These are phyloP conservation scores for Hystrix cristata DNA, from an alignment of 2,113 vertebrate genomes.

Conservation along the genomic window DNA sequence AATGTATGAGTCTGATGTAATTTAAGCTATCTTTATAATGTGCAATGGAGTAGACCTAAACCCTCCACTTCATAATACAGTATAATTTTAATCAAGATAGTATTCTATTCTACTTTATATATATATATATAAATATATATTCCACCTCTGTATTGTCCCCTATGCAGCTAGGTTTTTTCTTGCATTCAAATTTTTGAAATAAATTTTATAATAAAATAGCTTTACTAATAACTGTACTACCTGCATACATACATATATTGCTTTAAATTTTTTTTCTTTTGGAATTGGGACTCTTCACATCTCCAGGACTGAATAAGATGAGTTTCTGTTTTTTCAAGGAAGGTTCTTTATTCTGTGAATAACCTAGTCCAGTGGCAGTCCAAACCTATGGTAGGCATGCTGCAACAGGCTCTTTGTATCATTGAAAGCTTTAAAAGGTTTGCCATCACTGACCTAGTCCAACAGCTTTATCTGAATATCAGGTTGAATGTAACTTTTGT, in stretches of 20 bases:
- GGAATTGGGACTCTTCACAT: background rate
- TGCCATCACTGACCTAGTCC: background rate
- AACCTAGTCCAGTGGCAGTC: background rate
- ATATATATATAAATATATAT: background rate
- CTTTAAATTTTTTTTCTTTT: background rate
- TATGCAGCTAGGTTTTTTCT: too few relatives aligned
- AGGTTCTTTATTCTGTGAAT: background rate
- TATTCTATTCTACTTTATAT: background rate
- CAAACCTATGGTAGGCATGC: background rate
- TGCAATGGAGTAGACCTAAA: background rate
- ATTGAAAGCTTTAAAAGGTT: background rate
- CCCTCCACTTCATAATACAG: background rate
- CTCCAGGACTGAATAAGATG: background rate
- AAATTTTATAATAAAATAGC: background rate
- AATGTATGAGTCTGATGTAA: background rate
- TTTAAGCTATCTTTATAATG: background rate
- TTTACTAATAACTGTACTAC: background rate
- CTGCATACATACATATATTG: background rate
- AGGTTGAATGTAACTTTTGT: background rate
- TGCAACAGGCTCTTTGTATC: background rate
- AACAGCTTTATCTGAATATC: background rate
- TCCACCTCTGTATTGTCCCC: background rate
- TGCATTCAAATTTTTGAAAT: background rate
- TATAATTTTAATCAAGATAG: background rate
- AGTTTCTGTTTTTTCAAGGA: background rate